Percentiles rank a stretch among this genome's conserved stretches.
phyloP scores from a whole-genome alignment of 1,140 invertebrate species.

The Achatina immaculata region DNA sequence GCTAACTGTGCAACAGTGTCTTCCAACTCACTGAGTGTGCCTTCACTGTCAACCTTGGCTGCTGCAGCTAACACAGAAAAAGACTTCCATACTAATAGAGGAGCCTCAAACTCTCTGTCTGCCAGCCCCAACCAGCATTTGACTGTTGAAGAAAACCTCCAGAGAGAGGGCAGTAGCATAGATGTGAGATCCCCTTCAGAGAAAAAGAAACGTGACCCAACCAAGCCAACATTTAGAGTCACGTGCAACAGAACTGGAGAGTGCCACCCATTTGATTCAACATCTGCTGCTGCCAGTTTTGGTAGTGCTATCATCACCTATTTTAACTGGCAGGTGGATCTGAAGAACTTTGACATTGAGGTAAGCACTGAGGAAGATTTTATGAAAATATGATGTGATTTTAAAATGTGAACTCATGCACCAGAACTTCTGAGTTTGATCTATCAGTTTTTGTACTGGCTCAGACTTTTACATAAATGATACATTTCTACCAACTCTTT shows the following conservation, averaged over 20 bases:
- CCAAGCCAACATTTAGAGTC: conserved; percentile 73
- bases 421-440: no score
- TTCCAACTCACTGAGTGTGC: neutral
- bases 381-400: no score
- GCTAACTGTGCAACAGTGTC: neutral
- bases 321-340: conserved; percentile 76
- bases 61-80: neutral
- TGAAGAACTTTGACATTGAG: conserved; percentile 75
- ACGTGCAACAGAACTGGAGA: conserved; percentile 75
- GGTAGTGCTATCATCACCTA: conserved; percentile 75
- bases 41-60: neutral
- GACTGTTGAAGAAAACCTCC: neutral
- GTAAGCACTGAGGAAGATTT: conserved; percentile 50
- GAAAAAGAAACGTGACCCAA: conserved; percentile 46
- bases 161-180: neutral
- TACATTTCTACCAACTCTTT: no score
- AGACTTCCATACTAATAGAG: neutral
- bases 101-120: neutral
- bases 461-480: no score
- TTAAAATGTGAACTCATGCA: no score
- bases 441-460: no score
- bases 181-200: neutral
- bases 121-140: neutral
- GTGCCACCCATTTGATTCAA: conserved; percentile 74
- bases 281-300: conserved; percentile 73